Base-by-base conservation (phyloP, 2,113 vertebrate genomes). In the Percina caprodes region DNA sequence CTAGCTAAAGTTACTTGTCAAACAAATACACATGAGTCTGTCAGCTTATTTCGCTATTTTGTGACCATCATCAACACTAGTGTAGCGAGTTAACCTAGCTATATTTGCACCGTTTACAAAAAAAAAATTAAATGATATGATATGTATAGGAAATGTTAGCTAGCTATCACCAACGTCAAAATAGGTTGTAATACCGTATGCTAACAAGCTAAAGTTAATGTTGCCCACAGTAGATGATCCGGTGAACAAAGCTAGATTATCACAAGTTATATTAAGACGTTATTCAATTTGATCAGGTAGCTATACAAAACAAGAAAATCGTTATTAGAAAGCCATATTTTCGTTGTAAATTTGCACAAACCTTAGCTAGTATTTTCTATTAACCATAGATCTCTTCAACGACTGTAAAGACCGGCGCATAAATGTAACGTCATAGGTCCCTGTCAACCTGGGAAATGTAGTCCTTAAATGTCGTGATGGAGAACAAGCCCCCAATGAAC, bases 381-480 rank as follows among this genome's bases (percentile, higher is more conserved):
- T 74, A 73, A 89, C 66, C 88, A 85, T 92, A 74, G 24, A 59
- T n/a, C 69, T 77, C 70, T 26, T 63, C 74, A 85, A 63, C 81
- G 42, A 46, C 60, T 69, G 79, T 60, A 51, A 16, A 62, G 49
- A 49, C 2, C 35, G 92, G 42, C 84, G 90, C 90, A 75, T 24
- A 46, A 4, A 67, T 82, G 77, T 13, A 5, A 82, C 88, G 85
- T 93, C 92, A 92, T 12, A 15, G 0, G 1, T 6, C 16, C 21
- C 8, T 1, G n/a, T 71, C 65, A 62, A 19, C 16, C 2, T 85
- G 90, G 93, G 92, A 91, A 21, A 75, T 91, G 90, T 87, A 92
- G 92, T 93, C 56, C 12, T 30, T 10, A 12, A 1, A 0, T 9
- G 15, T 16, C 14, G 12, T 6, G 2, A 15, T 2, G 2, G 21